Evolutionary conservation across 2,888 invertebrate species (phyloP), one percentile per base, ranked within the genome.

Genomic region (Drosophila kambysellisi): DNA sequence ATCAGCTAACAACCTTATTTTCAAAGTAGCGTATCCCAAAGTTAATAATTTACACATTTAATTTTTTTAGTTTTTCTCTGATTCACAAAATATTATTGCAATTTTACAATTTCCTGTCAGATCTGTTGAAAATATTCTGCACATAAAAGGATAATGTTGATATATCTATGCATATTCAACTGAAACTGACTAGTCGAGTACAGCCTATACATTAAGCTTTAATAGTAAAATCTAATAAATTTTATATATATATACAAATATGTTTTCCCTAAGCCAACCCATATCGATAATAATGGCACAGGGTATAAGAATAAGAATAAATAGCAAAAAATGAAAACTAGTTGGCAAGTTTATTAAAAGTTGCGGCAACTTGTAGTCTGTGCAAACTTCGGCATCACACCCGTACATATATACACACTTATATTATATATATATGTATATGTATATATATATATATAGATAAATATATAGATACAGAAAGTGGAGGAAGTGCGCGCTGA

Each of bases 261-360:
- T n/a, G 29, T 51, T 51, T 17, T 56, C n/a, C 32, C 17, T 8
- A 43, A 11, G 25, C 32, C 17, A 17, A 7, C 17, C 17, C 2
- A 30, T 11, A 12, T 30, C n/a, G 15, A 46, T 25, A 48, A 11
- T 37, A 32, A 20, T 37, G 3, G 5, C 29, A 15, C 20, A 48
- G 60, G 57, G 73, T 54, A 74, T 51, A 9, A 12, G 20, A 32
- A 9, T 29, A 32, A 56, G 30, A 25, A 39, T n/a, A 43, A 53
- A 59, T 46, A 12, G 61, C 48, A 59, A 65, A 66, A 60, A 50
- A 29, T 48, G 63, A 61, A 56, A 76, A 76, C 72, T 76, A 71
- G 74, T 83, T 87, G 75, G 54, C 75, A 83, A 83, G 89, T 81
- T 86, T 86, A 83, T 88, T 86, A 83, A 85, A 85, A 76, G 65